Conservation (phyloP, 2,113 vertebrate genomes). For the Aegypius monachus region DNA sequence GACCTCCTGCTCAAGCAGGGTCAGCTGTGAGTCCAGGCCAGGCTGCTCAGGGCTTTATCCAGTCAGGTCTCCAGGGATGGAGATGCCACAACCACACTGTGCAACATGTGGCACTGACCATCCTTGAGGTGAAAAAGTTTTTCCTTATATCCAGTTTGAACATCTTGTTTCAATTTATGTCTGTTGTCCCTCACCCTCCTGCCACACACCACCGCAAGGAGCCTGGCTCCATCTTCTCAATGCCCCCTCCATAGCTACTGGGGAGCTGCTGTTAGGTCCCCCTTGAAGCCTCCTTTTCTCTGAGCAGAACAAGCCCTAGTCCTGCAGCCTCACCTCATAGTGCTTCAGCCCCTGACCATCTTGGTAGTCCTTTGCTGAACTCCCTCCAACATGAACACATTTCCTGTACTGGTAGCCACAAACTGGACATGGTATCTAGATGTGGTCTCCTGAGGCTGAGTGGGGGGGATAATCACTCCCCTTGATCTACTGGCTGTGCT, state of each 20-base stretch:
- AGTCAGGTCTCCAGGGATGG: not conserved
- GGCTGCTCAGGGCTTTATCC: not conserved
- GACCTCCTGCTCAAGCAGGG: not conserved
- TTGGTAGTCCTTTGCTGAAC: not conserved
- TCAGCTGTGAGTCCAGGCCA: not conserved
- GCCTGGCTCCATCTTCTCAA: not conserved
- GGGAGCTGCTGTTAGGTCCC: not conserved
- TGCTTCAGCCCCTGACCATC: not conserved
- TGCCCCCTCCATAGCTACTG: accelerated
- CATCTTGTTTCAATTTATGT: not conserved
- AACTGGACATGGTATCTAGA: not conserved
- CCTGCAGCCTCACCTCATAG: not conserved
- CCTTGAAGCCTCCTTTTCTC: not conserved
- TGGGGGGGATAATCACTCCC: too few species aligned
- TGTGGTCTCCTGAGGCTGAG: not conserved
- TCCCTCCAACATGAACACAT: not conserved
- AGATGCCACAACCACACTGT: not conserved
- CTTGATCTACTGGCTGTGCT: not conserved
- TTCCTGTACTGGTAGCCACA: not conserved
- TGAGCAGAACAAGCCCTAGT: not conserved
- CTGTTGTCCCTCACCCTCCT: not conserved
- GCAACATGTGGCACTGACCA: not conserved
- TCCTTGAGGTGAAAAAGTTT: not conserved
- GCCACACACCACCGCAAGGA: not conserved
- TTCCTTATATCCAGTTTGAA: not conserved